These are phyloP conservation scores for Ia io DNA, from an alignment of 2,113 vertebrate genomes.

Conservation along the genomic window DNA sequence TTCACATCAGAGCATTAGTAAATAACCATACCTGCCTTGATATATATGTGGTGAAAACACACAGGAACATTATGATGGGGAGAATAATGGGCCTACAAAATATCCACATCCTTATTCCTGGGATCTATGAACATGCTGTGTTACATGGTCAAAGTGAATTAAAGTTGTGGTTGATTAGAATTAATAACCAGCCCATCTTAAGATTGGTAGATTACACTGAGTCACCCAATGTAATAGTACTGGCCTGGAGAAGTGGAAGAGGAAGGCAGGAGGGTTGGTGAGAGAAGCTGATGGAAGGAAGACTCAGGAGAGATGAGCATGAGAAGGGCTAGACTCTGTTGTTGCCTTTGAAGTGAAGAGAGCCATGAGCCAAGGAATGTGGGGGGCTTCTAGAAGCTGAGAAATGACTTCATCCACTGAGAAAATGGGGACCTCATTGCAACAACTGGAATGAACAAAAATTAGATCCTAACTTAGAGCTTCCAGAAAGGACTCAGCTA, in stretches of 20 bases:
- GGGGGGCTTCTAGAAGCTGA: background rate
- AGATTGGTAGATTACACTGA: background rate
- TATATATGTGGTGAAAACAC: background rate
- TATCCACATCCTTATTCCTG: background rate
- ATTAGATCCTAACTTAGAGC: background rate
- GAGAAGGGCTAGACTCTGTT: background rate
- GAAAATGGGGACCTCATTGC: background rate
- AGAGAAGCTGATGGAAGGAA: background rate
- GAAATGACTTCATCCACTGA: background rate
- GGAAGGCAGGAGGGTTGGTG: background rate
- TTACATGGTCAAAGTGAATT: background rate
- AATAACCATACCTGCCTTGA: background rate
- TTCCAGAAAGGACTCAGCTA: background rate
- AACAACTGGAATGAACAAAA: background rate
- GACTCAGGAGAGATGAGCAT: background rate
- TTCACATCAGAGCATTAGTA: background rate
- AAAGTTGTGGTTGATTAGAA: background rate
- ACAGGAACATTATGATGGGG: background rate
- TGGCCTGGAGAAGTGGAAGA: background rate
- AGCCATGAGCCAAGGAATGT: background rate
- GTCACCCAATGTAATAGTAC: background rate
- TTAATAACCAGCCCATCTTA: background rate
- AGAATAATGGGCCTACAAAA: background rate
- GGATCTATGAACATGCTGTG: background rate
- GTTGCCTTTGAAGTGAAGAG: background rate